A percentile compares a stretch with the other conserved stretches of the same genome.
These are phyloP conservation scores for Chrosomus eos DNA, from an alignment of 2,797 vertebrate species.

Conservation along the genomic window DNA sequence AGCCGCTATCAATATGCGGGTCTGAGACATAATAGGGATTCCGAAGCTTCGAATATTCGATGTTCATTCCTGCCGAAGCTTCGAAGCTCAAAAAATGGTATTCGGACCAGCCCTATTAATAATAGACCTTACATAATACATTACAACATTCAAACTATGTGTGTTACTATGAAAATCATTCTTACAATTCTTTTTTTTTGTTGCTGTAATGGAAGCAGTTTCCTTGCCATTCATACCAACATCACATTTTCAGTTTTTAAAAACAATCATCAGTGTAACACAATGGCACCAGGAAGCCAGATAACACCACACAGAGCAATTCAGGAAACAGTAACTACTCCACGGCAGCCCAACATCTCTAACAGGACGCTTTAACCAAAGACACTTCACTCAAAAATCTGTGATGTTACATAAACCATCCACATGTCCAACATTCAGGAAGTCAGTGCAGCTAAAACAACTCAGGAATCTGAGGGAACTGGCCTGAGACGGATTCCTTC, in stretches of 20 bases:
- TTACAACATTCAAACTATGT: not conserved
- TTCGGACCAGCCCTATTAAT: too few relatives aligned
- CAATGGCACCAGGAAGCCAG: slow-evolving; percentile 75
- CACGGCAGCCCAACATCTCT: not conserved
- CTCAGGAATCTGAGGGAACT: slow-evolving; percentile 20
- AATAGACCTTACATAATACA: not conserved
- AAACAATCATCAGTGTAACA: slow-evolving; percentile 50
- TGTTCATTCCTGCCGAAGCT: too few relatives aligned
- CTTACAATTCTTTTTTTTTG: not conserved
- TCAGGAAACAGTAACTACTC: slow-evolving; percentile 66
- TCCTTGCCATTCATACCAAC: not conserved
- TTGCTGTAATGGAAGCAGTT: not conserved
- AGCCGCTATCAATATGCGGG: too few relatives aligned
- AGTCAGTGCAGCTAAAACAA: slow-evolving; percentile 35
- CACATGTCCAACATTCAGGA: slow-evolving; percentile 38
- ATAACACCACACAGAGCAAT: slow-evolving; percentile 66
- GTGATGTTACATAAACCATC: slow-evolving; percentile 21
- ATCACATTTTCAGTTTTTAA: not conserved
- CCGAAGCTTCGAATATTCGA: too few relatives aligned
- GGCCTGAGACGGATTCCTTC: slow-evolving; percentile 42
- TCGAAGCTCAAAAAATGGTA: too few relatives aligned
- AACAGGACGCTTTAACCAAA: not conserved
- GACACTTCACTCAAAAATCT: slow-evolving; percentile 11
- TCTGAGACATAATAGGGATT: too few relatives aligned
- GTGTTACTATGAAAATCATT: not conserved